phyloP scores from a whole-genome alignment of 2,888 invertebrate genomes.

The Nephrotoma flavescens region DNA sequence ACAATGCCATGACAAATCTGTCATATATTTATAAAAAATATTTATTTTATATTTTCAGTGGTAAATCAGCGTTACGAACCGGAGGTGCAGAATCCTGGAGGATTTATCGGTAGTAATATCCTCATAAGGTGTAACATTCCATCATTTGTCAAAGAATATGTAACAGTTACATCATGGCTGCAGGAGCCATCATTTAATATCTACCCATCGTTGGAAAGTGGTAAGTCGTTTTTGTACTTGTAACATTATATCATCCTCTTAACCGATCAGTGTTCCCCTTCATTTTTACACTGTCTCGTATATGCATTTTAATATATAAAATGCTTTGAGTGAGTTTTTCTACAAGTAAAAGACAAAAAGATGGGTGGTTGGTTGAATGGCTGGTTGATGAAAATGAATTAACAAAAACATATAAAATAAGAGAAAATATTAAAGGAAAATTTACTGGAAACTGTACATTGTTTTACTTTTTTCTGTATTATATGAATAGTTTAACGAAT shows the following conservation, averaged over 20 bases:
- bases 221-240: conserved; percentile 23
- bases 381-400: neutral
- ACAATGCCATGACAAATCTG: too few species aligned
- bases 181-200: conserved; percentile 41
- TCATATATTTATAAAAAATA: conserved; percentile 3
- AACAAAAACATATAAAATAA: neutral
- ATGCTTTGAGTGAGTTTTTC: neutral
- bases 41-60: conserved; percentile 25
- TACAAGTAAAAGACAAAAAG: neutral
- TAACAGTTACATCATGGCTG: conserved; percentile 40
- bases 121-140: conserved; percentile 40
- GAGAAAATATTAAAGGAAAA: neutral
- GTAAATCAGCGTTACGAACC: conserved; percentile 41
- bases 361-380: neutral
- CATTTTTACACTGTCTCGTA: neutral
- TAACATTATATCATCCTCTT: neutral
- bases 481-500: neutral
- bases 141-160: conserved; percentile 39
- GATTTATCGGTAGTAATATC: conserved; percentile 39
- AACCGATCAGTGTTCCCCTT: neutral
- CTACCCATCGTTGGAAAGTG: conserved; percentile 38
- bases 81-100: conserved; percentile 41
- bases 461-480: neutral
- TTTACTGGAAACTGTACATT: neutral
- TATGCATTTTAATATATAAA: neutral